Base-by-base conservation (phyloP, 1,140 invertebrate species). In the Drosophila sucinea region DNA sequence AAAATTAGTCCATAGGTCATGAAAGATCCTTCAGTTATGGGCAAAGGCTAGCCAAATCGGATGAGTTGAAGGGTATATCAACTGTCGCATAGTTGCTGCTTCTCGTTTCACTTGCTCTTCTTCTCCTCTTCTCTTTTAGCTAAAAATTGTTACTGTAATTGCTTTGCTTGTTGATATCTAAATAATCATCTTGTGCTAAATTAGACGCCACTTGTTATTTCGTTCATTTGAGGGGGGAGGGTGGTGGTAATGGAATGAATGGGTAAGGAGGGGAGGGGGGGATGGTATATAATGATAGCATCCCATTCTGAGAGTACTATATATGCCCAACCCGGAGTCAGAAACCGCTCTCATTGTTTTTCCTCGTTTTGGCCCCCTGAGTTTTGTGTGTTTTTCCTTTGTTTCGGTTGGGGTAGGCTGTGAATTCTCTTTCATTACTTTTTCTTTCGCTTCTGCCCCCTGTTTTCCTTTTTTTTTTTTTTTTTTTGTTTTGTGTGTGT, bases 181-280 rank as follows among this genome's bases (percentile, higher is more conserved):
- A 84, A 89, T 84, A 87, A 87, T 80, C 84, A 63, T 66, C 63
- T 66, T 70, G 84, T 71, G 77, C 80, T 73, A 89, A 87, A 87
- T 89, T 84, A 83, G 84, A 87, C 67, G 67, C 66, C 79, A 67
- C 79, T 89, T 87, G 71, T 79, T 82, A 82, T 60, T 27, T 61
- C 63, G 69, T 44, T 44, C 10, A 60, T 56, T 56, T 35, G 30
- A 4, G 8, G 27, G 25, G n/a, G 23, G 5, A 6, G 17, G 44
- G 17, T 2, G 17, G 17, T 56, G 69, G 61, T n/a, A 61, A 40
- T 44, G 11, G 54, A 60, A 60, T 38, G 35, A 4, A 17, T 25
- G 23, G 23, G 17, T 7, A 25, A 23, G 7, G 17, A 3, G 23
- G 17, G 4, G 5, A 2, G 23, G 6, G 23, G 23, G 23, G 23